Conservation (phyloP, 2,888 invertebrate species). For the Rhagophthalmus giganteus region DNA sequence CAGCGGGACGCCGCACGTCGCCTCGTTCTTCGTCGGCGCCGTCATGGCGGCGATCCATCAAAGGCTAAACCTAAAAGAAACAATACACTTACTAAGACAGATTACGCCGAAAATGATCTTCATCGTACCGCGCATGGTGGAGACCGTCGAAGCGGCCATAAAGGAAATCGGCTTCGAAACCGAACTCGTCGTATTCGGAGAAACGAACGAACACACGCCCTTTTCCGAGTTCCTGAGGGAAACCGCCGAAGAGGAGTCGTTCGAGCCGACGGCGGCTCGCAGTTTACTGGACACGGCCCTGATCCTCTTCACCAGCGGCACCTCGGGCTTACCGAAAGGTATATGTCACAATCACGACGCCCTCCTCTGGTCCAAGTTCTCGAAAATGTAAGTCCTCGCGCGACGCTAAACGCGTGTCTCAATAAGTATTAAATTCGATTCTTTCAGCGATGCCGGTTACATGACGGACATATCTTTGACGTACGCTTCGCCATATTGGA, state of each 20-base stretch:
- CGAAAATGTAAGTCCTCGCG: no score
- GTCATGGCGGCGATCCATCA: background rate
- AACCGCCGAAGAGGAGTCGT: conserved; percentile 9
- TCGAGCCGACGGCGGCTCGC: conserved; percentile 24
- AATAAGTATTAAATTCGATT: no score
- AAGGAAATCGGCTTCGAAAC: conserved; percentile 16
- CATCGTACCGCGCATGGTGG: background rate
- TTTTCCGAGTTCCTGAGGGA: conserved; percentile 26
- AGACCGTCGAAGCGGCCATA: conserved; percentile 12
- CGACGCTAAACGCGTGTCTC: no score
- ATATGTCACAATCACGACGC: conserved; percentile 4
- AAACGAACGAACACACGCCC: conserved; percentile 28
- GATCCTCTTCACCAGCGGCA: conserved; percentile 29
- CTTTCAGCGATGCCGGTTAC: no score
- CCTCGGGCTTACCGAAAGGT: conserved; percentile 22
- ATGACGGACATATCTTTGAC: no score
- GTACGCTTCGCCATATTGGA: no score
- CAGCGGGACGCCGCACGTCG: background rate
- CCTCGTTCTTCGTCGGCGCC: background rate
- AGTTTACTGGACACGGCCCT: conserved; percentile 15
- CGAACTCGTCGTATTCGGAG: conserved; percentile 35
- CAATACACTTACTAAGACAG: background rate
- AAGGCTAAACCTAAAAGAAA: background rate
- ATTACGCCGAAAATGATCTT: conserved; percentile 1
- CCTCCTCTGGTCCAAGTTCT: background rate